A percentile compares a stretch with the other conserved stretches of the same genome.
Conservation (phyloP, 2,888 invertebrate genomes). For the Andricus quercusramuli region DNA sequence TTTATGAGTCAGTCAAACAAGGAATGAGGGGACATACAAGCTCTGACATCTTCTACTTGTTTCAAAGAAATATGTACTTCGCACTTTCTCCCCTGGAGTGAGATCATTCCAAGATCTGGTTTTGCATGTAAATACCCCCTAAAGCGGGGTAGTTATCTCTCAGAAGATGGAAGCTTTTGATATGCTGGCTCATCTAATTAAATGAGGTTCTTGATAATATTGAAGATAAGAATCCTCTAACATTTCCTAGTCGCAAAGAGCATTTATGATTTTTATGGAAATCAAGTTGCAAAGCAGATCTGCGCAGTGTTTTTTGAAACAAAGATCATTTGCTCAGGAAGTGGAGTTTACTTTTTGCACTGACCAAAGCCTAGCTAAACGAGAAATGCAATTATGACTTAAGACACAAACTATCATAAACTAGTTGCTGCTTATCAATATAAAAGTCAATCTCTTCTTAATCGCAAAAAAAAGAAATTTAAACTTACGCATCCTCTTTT, state of each 20-base stretch:
- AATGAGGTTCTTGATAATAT: slow-evolving; percentile 24
- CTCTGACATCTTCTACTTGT: background rate
- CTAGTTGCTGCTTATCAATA: background rate
- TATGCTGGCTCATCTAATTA: slow-evolving; percentile 17
- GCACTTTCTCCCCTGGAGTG: background rate
- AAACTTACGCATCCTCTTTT: background rate
- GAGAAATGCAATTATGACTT: background rate
- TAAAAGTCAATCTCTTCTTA: background rate
- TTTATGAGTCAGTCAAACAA: background rate
- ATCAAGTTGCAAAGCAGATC: slow-evolving; percentile 10
- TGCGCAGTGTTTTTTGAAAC: background rate
- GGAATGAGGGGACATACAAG: background rate
- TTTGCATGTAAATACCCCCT: slow-evolving; percentile 17
- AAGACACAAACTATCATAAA: background rate
- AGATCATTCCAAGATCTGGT: background rate
- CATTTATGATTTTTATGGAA: slow-evolving; percentile 29
- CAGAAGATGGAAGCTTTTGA: slow-evolving; percentile 8
- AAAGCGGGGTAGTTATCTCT: slow-evolving; percentile 18
- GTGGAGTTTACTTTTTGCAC: background rate
- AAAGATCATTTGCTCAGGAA: slow-evolving; percentile 13
- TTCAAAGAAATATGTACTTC: background rate
- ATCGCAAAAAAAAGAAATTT: background rate
- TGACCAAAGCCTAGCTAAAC: background rate
- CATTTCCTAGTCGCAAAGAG: background rate
- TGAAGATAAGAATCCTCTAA: slow-evolving; percentile 4